Percentiles rank a stretch among this genome's conserved stretches.
Conservation (phyloP, 2,888 invertebrate genomes). For the Drosophila mimetica region DNA sequence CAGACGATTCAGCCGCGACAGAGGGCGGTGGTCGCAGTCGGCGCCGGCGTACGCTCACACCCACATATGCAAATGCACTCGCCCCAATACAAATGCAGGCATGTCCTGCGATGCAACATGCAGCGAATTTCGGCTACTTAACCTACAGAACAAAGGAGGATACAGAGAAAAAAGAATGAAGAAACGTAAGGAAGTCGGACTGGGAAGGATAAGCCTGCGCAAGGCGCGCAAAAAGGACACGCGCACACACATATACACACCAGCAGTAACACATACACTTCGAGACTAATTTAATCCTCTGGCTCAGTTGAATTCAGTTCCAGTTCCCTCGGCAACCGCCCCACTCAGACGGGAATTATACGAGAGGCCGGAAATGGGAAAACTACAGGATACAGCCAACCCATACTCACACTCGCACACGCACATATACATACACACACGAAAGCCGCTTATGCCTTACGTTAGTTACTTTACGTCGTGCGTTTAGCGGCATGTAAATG, state of each 20-base stretch:
- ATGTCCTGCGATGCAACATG: slow-evolving; percentile 62
- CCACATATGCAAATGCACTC: slow-evolving; percentile 20
- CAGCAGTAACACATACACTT: slow-evolving; percentile 15
- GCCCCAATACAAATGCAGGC: slow-evolving; percentile 1
- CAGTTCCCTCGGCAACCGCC: slow-evolving; percentile 31
- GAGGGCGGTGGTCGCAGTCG: slow-evolving; percentile 74
- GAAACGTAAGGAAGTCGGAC: slow-evolving; percentile 33
- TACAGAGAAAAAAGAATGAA: slow-evolving; percentile 35
- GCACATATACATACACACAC: slow-evolving; percentile 19
- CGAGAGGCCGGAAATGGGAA: slow-evolving; percentile 50
- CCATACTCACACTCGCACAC: slow-evolving; percentile 12
- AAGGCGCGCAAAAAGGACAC: slow-evolving; percentile 41
- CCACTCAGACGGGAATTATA: slow-evolving; percentile 40
- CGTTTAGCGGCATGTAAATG: slow-evolving; percentile 35
- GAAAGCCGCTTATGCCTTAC: slow-evolving; percentile 51
- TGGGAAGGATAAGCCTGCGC: slow-evolving; percentile 38
- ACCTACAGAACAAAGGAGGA: slow-evolving; percentile 66
- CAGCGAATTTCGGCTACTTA: slow-evolving; percentile 70
- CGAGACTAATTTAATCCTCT: slow-evolving; percentile 49
- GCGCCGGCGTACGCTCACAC: slow-evolving; percentile 26
- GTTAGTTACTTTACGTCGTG: slow-evolving; percentile 54
- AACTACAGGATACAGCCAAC: slow-evolving; percentile 48
- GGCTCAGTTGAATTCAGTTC: slow-evolving; percentile 39
- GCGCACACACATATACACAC: slow-evolving; percentile 19
- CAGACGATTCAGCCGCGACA: slow-evolving; percentile 69